Evolutionary conservation across 2,797 vertebrate genomes (phyloP), one percentile per base, ranked within the genome.

Genomic region (Pipistrellus pygmaeus): DNA sequence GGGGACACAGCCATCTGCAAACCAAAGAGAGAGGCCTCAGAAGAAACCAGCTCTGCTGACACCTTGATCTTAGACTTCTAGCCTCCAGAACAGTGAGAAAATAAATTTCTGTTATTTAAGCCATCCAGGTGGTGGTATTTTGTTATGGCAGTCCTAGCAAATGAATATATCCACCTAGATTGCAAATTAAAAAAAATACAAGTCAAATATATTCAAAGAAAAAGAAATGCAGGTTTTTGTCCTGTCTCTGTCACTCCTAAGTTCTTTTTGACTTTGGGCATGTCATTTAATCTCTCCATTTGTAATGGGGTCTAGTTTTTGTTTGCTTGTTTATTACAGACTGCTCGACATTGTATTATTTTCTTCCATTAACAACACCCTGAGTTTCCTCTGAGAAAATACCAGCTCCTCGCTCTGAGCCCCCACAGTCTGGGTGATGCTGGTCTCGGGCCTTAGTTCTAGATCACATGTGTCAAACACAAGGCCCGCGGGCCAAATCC

Each of bases 331-430:
- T 25, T 92, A 75, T 86, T 82, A 82, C 57, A 72, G 57, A 71
- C 6, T 17, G 17, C 25, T 23, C 18, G 5, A 1, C 1, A 68
- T 17, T n/a, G 7, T 20, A 17, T 38, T 78, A 2, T 80, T 94
- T 77, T 85, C 41, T 88, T 86, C 6, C 76, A 27, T 27, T 51
- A 46, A 73, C 20, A 72, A n/a, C 3, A 38, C 20, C 17, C 9
- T 10, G 17, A 60, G 9, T 90, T 86, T 95, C 6, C 35, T 88
- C 46, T 69, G 64, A 51, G 57, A 83, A 88, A 88, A 48, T n/a
- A 27, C 17, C 44, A 18, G 14, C 23, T 21, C 21, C 71, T 85
- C 44, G 18, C 5, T 66, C 32, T 51, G 41, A 12, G 8, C 27
- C 13, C 44, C 84, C 46, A 38, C 4, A 11, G 17, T 46, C 64